Base-by-base conservation (phyloP, 2,113 vertebrate genomes). In the Piaya cayana region DNA sequence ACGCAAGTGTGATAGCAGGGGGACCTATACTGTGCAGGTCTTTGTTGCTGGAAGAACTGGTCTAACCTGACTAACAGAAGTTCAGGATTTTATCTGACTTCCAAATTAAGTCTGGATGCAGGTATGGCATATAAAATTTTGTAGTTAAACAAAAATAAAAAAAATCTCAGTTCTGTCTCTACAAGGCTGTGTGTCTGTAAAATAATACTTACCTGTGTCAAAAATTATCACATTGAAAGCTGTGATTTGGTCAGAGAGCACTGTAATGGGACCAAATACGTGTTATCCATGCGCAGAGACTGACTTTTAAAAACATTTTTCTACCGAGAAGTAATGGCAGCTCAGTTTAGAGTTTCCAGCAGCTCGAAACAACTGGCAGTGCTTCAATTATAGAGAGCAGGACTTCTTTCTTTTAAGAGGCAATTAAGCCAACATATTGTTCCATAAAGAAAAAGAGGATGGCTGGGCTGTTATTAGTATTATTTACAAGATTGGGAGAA, bases 71-170 rank as follows among this genome's bases (percentile, higher is more conserved):
- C 62, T 82, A 58, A 60, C 17, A 2, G 71, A 93, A 90, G 32
- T 77, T 81, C 68, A 70, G 86, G 60, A 60, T 92, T 90, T 95
- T 95, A 91, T 91, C 83, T 92, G 65, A 43, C 36, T 95, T 86
- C 83, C 78, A 91, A 83, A 83, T 83, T 63, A 68, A 89, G 26
- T 15, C 43, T 64, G 25, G 69, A 92, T 79, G 45, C 39, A 75
- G 77, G 30, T 60, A 91, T 47, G 22, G 60, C 50, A 74, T 88
- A 53, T 65, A 84, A 59, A 53, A 79, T 69, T 72, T 39, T 42
- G 25, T 68, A 65, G 63, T 23, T n/a, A n/a, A n/a, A n/a, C n/a
- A 53, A 11, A 72, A 79, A 67, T 20, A 72, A 32, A 58, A 45
- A 58, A 43, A 20, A 0, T 5, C 52, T 84, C 59, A 59, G 4